Evolutionary conservation across 2,113 vertebrate genomes (phyloP).

Genomic region (Stigmatopora argus): DNA sequence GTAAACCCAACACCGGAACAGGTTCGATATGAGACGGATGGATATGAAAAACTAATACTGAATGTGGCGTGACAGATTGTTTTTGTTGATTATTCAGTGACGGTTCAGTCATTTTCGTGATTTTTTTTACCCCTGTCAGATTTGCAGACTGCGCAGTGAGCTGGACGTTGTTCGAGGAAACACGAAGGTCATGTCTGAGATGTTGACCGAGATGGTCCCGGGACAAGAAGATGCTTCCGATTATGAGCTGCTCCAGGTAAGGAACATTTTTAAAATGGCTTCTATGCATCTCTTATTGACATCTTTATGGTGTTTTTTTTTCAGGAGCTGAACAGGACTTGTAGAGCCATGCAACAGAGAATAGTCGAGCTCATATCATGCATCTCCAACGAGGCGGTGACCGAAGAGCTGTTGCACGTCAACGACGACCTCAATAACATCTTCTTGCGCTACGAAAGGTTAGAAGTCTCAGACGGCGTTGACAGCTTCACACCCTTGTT

Average conservation of each 20-base stretch:
- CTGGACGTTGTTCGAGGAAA: constrained; percentile 95
- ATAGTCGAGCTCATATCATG: constrained; percentile 93
- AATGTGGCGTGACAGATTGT: too few relatives aligned
- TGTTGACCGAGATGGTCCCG: constrained; percentile 97
- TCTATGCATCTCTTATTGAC: neutral
- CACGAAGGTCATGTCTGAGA: constrained; percentile 98
- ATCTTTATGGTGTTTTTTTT: neutral
- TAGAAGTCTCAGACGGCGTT: neutral
- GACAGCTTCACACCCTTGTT: neutral
- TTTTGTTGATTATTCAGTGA: too few relatives aligned
- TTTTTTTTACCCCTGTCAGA: constrained; percentile 62
- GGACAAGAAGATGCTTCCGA: constrained; percentile 96
- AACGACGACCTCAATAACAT: constrained; percentile 98
- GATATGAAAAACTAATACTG: too few relatives aligned
- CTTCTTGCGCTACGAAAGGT: constrained; percentile 94
- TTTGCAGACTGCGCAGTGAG: constrained; percentile 89
- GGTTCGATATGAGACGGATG: constrained; percentile 62
- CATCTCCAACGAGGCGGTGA: constrained; percentile 92
- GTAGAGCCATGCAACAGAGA: constrained; percentile 93
- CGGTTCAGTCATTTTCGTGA: neutral
- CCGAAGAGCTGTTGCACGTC: constrained; percentile 90
- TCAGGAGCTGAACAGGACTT: constrained; percentile 93
- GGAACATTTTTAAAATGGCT: constrained; percentile 1
- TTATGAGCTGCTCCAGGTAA: constrained; percentile 89
- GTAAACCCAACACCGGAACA: constrained; percentile 92